phyloP scores from a whole-genome alignment of 2,113 vertebrate species.

The Penelope pileata region DNA sequence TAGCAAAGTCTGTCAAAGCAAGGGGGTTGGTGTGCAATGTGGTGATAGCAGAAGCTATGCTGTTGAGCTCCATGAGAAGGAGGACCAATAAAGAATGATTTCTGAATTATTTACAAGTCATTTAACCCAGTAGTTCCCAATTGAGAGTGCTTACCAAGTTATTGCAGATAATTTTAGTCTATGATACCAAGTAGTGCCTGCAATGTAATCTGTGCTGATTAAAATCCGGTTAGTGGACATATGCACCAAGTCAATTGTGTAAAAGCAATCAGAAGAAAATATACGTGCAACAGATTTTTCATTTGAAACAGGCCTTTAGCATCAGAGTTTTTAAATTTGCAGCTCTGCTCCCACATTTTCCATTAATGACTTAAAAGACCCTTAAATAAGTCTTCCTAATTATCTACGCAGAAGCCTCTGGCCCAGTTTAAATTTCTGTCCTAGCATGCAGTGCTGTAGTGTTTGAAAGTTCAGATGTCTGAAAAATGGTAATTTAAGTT shows the following conservation, averaged over 20 bases:
- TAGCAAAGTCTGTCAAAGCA: background rate
- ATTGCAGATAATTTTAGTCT: background rate
- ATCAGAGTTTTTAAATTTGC: background rate
- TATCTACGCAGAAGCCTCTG: background rate
- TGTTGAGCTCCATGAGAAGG: accelerated
- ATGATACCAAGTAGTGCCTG: background rate
- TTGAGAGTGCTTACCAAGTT: background rate
- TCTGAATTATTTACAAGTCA: background rate
- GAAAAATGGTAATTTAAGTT: background rate
- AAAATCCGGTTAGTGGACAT: background rate
- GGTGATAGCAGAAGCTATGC: background rate
- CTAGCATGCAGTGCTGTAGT: background rate
- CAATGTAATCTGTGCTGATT: background rate
- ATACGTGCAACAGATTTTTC: background rate
- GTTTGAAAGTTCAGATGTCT: background rate
- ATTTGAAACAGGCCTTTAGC: background rate
- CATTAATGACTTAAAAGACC: background rate
- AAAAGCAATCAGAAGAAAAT: background rate
- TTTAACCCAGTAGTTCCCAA: background rate
- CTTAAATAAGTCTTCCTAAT: background rate
- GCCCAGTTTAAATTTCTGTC: background rate
- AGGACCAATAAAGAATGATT: background rate
- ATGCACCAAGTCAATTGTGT: accelerated
- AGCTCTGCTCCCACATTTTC: background rate
- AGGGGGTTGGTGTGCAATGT: background rate